Evolutionary conservation across 1,140 invertebrate species (phyloP), one percentile per base, ranked within the genome.

Genomic region (Philotrypesis tridentata): DNA sequence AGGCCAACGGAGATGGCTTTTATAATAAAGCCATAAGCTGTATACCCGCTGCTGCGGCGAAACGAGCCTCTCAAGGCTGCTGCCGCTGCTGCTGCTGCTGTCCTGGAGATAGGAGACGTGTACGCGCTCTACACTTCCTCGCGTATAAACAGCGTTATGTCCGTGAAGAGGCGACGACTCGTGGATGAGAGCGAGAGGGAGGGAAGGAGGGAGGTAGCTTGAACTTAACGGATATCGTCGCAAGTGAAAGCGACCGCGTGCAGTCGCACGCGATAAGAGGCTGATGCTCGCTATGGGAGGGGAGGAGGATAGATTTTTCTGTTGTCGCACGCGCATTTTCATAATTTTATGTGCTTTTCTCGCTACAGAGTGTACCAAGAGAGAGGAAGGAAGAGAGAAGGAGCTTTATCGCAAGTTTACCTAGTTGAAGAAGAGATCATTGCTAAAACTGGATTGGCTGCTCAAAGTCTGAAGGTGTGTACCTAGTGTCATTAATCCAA

Each of bases 11-110:
- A 85, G 83, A 85, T 82, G 70, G 81, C 81, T 86, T 85, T 86
- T 85, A 85, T 86, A 87, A 87, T 87, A 87, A 87, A 86, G 84
- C 85, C 74, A 84, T 87, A 87, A 87, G 87, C 83, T 82, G 83
- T 61, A 75, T 83, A n/a, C 70, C 7, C 2, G 40, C n/a, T 21
- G 70, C 37, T 17, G 25, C 17, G 61, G 61, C 61, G 61, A 17
- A 65, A 65, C 61, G 61, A 65, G 23, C 61, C 48, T 55, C 48
- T 55, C 48, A 55, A 55, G 48, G 17, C 48, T 55, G 48, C 48
- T 21, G 21, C 43, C 17, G 43, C 43, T 48, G 43, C 48, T 55
- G 48, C 48, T 43, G 40, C 40, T n/a, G n/a, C n/a, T n/a, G n/a
- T n/a, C 21, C 21, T 4, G 48, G 7, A 55, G 48, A 55, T 55